These are phyloP conservation scores for Chanos chanos DNA, from an alignment of 2,797 vertebrate genomes.

Conservation along the genomic window DNA sequence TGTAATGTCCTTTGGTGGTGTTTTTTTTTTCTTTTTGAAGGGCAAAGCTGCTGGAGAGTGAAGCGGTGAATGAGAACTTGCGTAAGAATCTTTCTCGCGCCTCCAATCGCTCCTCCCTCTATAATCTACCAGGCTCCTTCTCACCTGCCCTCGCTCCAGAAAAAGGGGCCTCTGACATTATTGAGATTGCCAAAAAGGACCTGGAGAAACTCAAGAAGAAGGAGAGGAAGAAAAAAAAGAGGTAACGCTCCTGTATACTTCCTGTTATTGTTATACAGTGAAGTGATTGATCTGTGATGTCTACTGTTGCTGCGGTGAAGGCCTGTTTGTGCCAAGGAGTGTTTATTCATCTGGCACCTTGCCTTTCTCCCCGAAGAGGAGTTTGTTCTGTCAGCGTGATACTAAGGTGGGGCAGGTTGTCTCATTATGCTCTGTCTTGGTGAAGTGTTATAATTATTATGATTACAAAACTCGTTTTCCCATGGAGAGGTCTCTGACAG, in stretches of 20 bases:
- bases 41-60: constrained; percentile 92
- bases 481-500: no score
- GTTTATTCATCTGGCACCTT: no score
- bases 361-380: no score
- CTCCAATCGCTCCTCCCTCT: constrained; percentile 79
- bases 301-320: no score
- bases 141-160: constrained; percentile 77
- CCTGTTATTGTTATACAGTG: no score
- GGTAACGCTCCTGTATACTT: constrained; percentile 73
- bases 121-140: constrained; percentile 73
- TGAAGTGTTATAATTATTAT: no score
- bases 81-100: constrained; percentile 86
- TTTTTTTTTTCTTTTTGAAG: constrained; percentile 55
- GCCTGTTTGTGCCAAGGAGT: no score
- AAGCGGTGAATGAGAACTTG: constrained; percentile 89
- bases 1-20: not conserved
- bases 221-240: constrained; percentile 94
- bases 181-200: constrained; percentile 93
- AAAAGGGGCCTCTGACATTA: constrained; percentile 88
- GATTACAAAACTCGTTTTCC: no score
- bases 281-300: no score
- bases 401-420: no score
- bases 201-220: constrained; percentile 93
- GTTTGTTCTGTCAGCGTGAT: no score
- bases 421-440: no score